Evolutionary conservation across 2,113 vertebrate genomes (phyloP).

Genomic region (Micronycteris hirsuta): DNA sequence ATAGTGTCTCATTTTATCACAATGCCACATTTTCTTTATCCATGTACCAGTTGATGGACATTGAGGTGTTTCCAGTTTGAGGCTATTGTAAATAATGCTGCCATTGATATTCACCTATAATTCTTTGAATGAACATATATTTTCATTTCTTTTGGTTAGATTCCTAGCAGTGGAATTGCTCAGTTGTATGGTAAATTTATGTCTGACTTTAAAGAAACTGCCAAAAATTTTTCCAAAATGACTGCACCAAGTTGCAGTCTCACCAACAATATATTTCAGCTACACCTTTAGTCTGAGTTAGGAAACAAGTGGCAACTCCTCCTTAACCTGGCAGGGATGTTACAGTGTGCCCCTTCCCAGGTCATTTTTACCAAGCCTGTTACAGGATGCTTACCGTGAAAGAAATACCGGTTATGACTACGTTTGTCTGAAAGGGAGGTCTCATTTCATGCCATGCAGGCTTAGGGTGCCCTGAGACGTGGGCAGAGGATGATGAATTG

Average conservation of each 20-base stretch:
- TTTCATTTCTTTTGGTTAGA: slow-evolving; percentile 30
- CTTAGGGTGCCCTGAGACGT: neutral
- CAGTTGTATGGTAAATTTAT: neutral
- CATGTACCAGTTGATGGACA: neutral
- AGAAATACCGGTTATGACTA: neutral
- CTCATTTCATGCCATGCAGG: neutral
- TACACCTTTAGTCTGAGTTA: neutral
- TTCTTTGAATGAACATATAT: neutral
- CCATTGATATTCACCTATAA: neutral
- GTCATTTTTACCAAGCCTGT: neutral
- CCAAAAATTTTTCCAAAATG: neutral
- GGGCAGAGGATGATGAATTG: neutral
- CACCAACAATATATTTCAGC: neutral
- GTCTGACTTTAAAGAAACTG: neutral
- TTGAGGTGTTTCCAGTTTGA: neutral
- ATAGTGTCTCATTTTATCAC: neutral
- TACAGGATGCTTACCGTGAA: neutral
- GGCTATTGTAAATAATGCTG: neutral
- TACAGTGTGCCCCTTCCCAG: neutral
- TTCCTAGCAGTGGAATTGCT: neutral
- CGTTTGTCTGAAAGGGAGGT: neutral
- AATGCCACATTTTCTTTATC: neutral
- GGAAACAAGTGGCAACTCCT: neutral
- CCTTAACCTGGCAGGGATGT: neutral
- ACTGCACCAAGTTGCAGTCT: neutral